Percentiles rank a stretch among this genome's conserved stretches.
Evolutionary conservation across 2,888 invertebrate genomes (phyloP).

Genomic region (Microctonus hyperodae): DNA sequence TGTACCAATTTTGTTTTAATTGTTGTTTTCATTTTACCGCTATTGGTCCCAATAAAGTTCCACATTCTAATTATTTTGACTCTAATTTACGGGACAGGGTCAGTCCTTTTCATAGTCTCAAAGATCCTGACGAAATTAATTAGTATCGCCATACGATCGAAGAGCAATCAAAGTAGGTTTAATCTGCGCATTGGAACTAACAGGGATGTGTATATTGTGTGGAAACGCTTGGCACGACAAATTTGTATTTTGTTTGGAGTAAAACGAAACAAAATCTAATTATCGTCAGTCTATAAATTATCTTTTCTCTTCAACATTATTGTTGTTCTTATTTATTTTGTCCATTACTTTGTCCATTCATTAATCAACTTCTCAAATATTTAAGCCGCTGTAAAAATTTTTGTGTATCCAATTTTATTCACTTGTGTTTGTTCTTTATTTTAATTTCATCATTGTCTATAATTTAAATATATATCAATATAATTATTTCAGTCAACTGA

Average conservation of each 20-base stretch:
- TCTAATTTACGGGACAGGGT: slow-evolving; percentile 32
- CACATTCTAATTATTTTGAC: slow-evolving; percentile 38
- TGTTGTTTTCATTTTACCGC: no score
- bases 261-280: slow-evolving; percentile 5
- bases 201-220: slow-evolving; percentile 19
- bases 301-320: not conserved
- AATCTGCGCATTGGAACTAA: slow-evolving; percentile 34
- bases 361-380: not conserved
- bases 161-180: slow-evolving; percentile 18
- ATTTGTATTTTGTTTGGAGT: not conserved
- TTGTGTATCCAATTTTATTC: not conserved
- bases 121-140: not conserved
- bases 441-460: not conserved
- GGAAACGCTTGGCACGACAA: slow-evolving; percentile 39
- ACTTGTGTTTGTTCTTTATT: not conserved
- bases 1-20: slow-evolving; percentile 33
- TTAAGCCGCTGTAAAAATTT: not conserved
- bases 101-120: slow-evolving; percentile 33
- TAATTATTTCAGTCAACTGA: slow-evolving; percentile 7
- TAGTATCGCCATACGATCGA: slow-evolving; percentile 28
- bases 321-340: not conserved
- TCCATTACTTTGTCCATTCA: not conserved
- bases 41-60: slow-evolving; percentile 51
- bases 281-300: not conserved
- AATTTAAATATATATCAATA: not conserved